These are phyloP conservation scores for Pygocentrus nattereri DNA, from an alignment of 2,797 vertebrate species.

Conservation along the genomic window DNA sequence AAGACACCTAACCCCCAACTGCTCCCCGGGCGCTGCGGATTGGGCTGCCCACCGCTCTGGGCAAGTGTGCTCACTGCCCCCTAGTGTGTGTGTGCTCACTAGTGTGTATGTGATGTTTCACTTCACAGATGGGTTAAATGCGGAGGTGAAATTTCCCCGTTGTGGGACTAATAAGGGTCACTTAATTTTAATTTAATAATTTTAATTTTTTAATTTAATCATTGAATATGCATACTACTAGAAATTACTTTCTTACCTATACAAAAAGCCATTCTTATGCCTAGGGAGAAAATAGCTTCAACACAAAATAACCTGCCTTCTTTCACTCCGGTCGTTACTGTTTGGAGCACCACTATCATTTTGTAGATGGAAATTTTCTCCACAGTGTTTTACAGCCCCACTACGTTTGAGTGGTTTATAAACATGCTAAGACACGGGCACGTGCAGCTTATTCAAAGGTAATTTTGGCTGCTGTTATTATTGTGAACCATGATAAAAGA, in stretches of 20 bases:
- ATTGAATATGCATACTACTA: neutral
- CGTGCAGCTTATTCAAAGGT: constrained; percentile 1
- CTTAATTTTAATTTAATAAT: too few species aligned
- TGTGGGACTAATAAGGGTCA: too few species aligned
- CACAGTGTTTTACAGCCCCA: neutral
- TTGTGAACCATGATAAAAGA: neutral
- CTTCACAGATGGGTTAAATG: too few species aligned
- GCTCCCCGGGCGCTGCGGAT: too few species aligned
- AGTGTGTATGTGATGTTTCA: too few species aligned
- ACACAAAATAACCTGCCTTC: neutral
- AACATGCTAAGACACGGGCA: neutral
- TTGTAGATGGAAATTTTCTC: constrained; percentile 10
- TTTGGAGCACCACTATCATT: neutral
- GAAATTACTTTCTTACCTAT: neutral
- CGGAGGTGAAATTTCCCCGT: too few species aligned
- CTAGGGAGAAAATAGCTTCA: neutral
- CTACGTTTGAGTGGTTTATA: neutral
- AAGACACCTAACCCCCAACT: too few species aligned
- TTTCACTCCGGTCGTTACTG: neutral
- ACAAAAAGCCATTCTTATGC: neutral
- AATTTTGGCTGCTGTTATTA: constrained; percentile 3
- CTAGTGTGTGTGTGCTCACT: too few species aligned
- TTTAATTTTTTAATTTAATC: too few species aligned
- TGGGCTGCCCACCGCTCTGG: too few species aligned
- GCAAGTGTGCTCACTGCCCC: too few species aligned